Percentiles rank a stretch among this genome's conserved stretches.
Evolutionary conservation across 2,113 vertebrate species (phyloP).

Genomic region (Colius striatus): DNA sequence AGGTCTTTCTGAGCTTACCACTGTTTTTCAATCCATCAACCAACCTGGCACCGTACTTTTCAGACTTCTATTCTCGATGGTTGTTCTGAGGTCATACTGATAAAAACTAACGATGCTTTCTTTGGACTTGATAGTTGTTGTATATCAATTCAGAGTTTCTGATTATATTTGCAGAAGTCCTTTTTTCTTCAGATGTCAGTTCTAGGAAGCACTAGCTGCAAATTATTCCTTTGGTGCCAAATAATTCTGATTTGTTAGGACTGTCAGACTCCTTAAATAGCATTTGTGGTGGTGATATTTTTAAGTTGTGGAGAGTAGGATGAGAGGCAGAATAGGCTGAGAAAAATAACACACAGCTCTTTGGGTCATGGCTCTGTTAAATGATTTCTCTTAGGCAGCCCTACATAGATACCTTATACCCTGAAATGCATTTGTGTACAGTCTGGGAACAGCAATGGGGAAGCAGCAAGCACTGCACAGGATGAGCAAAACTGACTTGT

Average conservation of each 20-base stretch:
- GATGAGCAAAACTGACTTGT: background rate
- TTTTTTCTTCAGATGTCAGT: background rate
- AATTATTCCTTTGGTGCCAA: background rate
- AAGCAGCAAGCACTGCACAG: fast-evolving
- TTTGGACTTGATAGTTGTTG: background rate
- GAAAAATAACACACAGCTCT: background rate
- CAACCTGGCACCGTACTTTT: background rate
- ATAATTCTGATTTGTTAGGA: background rate
- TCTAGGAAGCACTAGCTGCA: background rate
- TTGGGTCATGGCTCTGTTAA: background rate
- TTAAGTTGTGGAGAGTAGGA: background rate
- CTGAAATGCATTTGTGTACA: background rate
- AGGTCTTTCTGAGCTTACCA: background rate
- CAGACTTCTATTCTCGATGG: background rate
- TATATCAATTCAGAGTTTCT: background rate
- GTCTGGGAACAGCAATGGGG: background rate
- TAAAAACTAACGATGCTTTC: background rate
- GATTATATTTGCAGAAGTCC: background rate
- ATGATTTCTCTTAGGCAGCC: background rate
- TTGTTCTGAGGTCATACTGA: background rate
- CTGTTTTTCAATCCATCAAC: background rate
- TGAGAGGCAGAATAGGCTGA: background rate
- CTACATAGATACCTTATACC: fast-evolving
- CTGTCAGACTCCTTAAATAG: background rate
- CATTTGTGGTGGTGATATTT: background rate